Base-by-base conservation (phyloP, 2,113 vertebrate genomes). In the Trogon melanurus region DNA sequence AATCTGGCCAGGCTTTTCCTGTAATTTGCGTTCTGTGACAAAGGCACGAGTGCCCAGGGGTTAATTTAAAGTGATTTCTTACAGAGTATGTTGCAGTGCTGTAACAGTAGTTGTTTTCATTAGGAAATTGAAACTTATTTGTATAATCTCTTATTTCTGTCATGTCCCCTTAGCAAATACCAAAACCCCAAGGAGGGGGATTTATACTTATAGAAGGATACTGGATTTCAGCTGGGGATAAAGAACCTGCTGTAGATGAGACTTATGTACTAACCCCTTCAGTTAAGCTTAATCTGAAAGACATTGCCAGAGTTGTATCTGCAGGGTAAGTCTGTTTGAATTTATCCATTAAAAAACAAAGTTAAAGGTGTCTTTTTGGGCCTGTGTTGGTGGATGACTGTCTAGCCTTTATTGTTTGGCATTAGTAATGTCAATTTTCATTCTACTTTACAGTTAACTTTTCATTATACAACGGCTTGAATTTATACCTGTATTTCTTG, bases 231-330 rank as follows among this genome's bases (percentile, higher is more conserved):
- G 97, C 98, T 91, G 99, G 99, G 4, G 99, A 99, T 93, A 98
- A 98, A 89, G 99, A 99, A 51, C 98, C 98, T 16, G 79, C 84
- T 11, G 91, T 99, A 78, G 99, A 99, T 97, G 98, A 99, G 56
- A 98, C 96, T 54, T 99, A 99, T 2, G 98, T 99, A 87, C 98
- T 99, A 69, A 99, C 99, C 0, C 72, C 98, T 76, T 99, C 99
- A 4, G 99, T 99, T 83, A 99, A 99, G 54, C 98, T 99, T 71
- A 99, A 99, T 97, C 98, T 99, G 23, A 98, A 98, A 65, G 99
- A 99, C 88, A 98, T 99, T 58, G 98, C 98, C 83, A 98, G 99
- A 92, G 99, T 99, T 79, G 99, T 99, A 21, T 99, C 99, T 84
- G 98, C 99, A 75, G 98, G 99, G 99, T 99, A 98, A 92, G 98